Evolutionary conservation across 2,888 invertebrate genomes (phyloP).

Genomic region (Perithous albicinctus): DNA sequence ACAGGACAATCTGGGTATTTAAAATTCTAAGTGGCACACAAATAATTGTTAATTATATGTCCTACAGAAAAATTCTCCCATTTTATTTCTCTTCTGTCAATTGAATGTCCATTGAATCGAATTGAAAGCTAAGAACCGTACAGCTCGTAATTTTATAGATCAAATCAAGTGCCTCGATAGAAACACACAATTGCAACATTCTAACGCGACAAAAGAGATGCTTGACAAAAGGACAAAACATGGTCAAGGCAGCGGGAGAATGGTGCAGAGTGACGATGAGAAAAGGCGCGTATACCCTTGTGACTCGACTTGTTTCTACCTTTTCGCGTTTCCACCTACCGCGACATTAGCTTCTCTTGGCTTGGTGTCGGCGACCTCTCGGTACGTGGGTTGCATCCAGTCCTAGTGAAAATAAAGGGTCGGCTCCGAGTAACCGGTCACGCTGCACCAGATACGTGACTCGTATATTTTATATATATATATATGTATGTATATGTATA

Average conservation of each 20-base stretch:
- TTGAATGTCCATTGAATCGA: not conserved
- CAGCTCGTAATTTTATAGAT: not conserved
- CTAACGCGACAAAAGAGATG: constrained; percentile 10
- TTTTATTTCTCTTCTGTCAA: not conserved
- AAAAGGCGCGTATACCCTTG: constrained; percentile 9
- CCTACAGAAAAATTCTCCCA: too few species aligned
- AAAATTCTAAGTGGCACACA: not conserved
- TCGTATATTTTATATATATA: constrained; percentile 29
- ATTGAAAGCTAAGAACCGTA: not conserved
- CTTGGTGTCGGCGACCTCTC: constrained; percentile 50
- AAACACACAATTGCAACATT: not conserved
- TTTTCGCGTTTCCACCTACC: constrained; percentile 16
- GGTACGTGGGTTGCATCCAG: constrained; percentile 58
- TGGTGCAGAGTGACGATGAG: not conserved
- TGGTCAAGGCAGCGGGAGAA: not conserved
- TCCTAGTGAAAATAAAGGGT: constrained; percentile 47
- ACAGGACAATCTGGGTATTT: too few species aligned
- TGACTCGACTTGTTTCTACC: constrained; percentile 14
- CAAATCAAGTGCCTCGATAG: not conserved
- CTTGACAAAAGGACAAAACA: constrained; percentile 7
- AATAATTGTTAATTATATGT: too few species aligned
- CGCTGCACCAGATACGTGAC: constrained; percentile 51
- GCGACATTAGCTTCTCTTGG: constrained; percentile 45
- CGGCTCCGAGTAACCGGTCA: constrained; percentile 38
- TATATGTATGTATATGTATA: not conserved